Percentiles rank a stretch among this genome's conserved stretches.
Conservation (phyloP, 2,797 vertebrate species). For the Lagorchestes hirsutus region DNA sequence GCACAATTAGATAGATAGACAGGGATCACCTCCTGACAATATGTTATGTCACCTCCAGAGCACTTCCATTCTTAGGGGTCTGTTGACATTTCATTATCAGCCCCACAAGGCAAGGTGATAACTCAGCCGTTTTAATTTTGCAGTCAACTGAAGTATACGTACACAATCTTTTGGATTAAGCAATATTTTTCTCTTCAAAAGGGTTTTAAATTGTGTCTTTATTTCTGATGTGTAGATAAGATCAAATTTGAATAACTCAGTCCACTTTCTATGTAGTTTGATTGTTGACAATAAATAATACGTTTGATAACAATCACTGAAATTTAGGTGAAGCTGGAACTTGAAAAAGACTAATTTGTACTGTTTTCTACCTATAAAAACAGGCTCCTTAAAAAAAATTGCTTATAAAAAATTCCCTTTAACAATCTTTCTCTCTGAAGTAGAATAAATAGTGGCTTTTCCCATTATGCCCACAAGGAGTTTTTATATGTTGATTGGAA, state of each 20-base stretch:
- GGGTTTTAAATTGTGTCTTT: conserved; percentile 51
- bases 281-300: conserved; percentile 67
- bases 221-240: conserved; percentile 53
- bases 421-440: conserved; percentile 67
- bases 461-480: conserved; percentile 35
- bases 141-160: conserved; percentile 28
- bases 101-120: conserved; percentile 22
- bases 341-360: conserved; percentile 69
- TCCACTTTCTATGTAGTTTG: conserved; percentile 47
- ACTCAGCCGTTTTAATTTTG: conserved; percentile 44
- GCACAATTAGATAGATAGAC: conserved; percentile 39
- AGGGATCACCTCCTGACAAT: conserved; percentile 21
- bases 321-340: conserved; percentile 61
- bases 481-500: conserved; percentile 57
- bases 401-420: conserved; percentile 50
- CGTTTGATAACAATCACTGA: conserved; percentile 53
- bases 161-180: conserved; percentile 51
- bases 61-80: conserved; percentile 45
- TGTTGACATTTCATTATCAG: conserved; percentile 51
- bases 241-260: conserved; percentile 37
- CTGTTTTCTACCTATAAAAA: conserved; percentile 63
- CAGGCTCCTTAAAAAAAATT: conserved; percentile 69
- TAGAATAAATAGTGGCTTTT: conserved; percentile 40
- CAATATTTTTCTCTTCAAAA: conserved; percentile 24
- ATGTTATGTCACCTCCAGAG: not conserved